Evolutionary conservation across 2,888 invertebrate species (phyloP).

Genomic region (Ceriagrion tenellum): DNA sequence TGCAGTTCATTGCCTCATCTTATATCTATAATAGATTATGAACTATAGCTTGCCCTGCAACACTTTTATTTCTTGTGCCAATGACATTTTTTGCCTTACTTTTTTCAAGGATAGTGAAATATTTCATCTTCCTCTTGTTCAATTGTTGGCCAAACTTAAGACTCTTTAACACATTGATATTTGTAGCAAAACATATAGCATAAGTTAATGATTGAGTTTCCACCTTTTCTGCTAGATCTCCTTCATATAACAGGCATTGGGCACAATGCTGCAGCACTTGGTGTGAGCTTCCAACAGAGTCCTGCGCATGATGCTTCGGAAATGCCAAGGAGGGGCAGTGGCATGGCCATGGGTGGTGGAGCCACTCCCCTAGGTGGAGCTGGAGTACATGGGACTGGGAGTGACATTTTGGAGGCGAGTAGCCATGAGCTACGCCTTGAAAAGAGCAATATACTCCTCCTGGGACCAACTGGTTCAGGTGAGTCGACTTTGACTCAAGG

Average conservation of each 20-base stretch:
- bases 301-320: slow-evolving; percentile 75
- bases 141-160: too few species aligned
- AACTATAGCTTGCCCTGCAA: too few species aligned
- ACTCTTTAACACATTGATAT: neutral
- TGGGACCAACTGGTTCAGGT: slow-evolving; percentile 96
- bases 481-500: slow-evolving; percentile 70
- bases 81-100: too few species aligned
- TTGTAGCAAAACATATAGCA: neutral
- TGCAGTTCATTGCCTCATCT: too few species aligned
- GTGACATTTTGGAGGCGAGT: slow-evolving; percentile 90
- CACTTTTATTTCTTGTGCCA: too few species aligned
- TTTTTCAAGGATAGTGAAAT: neutral
- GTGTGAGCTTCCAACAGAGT: slow-evolving; percentile 80
- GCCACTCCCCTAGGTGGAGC: slow-evolving; percentile 58
- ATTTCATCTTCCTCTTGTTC: neutral
- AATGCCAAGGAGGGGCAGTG: slow-evolving; percentile 68
- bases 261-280: slow-evolving; percentile 82
- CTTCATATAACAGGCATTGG: slow-evolving; percentile 91
- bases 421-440: slow-evolving; percentile 92
- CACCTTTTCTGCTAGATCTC: slow-evolving; percentile 83
- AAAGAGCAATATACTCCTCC: slow-evolving; percentile 96
- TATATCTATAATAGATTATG: too few species aligned
- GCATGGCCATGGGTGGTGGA: slow-evolving; percentile 68
- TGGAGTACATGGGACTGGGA: slow-evolving; percentile 76
- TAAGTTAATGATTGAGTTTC: slow-evolving; percentile 57